Evolutionary conservation across 2,888 invertebrate species (phyloP), one percentile per base, ranked within the genome.

Genomic region (Crematogaster levior): DNA sequence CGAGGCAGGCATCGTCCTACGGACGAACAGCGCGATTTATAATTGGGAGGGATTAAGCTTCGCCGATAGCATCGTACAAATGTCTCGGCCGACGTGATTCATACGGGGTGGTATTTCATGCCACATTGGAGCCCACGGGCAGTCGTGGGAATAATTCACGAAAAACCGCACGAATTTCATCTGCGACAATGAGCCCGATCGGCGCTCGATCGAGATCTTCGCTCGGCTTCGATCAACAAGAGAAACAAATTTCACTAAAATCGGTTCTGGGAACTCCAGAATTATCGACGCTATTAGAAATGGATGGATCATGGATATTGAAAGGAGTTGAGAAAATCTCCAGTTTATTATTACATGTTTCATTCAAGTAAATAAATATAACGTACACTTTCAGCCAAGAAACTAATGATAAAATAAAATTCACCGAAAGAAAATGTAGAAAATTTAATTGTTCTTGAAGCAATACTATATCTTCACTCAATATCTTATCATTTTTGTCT

Each of bases 21-120:
- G 51, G 53, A 83, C 63, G 60, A 72, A 56, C 73, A 68, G 24
- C 70, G 82, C 83, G 82, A 86, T 81, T 86, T 79, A 85, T 84
- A 85, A 85, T 79, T 82, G 81, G 80, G 68, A 61, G 81, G 80
- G 68, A 82, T 81, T 81, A 80, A 79, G 81, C 82, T 48, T 9
- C 68, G 56, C 24, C 70, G 77, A 79, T 79, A 79, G 56, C 70
- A 79, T 79, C 77, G 77, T 79, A 79, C 77, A 79, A 79, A 79
- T 79, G 77, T 79, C 77, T 79, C 70, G 56, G 46, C 43, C 70
- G 77, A 79, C 77, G 68, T 79, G 77, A 79, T 79, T 79, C 77
- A 79, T 79, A 70, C 70, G 70, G 77, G 70, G 56, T 70, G 77
- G 56, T 79, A 79, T 79, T 79, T 79, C 77, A 79, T 70, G 56